These are phyloP conservation scores for Dendrocopos noguchii DNA, from an alignment of 2,113 vertebrate genomes.

Conservation along the genomic window DNA sequence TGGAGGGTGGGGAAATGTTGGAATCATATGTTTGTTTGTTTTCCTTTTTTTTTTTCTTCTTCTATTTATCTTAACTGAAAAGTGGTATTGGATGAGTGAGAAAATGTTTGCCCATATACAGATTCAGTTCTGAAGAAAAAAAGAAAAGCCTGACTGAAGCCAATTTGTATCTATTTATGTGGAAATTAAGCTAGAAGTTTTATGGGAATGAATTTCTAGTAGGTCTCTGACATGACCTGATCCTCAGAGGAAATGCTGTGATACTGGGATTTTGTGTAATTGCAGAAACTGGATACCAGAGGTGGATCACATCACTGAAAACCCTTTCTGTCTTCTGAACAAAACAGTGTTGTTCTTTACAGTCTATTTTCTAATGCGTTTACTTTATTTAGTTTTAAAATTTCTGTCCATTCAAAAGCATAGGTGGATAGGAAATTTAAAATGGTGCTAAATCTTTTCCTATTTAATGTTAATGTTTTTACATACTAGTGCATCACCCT, in stretches of 20 bases:
- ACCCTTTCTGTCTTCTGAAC: background rate
- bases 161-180: background rate
- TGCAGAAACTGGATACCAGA: background rate
- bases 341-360: background rate
- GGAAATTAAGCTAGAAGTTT: background rate
- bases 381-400: background rate
- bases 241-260: background rate
- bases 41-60: background rate
- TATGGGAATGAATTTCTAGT: background rate
- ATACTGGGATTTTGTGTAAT: background rate
- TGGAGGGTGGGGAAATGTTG: background rate
- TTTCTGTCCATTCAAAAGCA: background rate
- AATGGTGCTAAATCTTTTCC: background rate
- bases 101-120: background rate
- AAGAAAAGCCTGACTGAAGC: background rate
- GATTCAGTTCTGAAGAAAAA: background rate
- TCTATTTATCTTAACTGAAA: background rate
- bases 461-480: background rate
- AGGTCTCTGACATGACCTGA: background rate
- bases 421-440: background rate
- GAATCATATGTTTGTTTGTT: background rate
- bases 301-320: background rate
- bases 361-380: background rate
- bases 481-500: background rate
- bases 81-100: background rate